Evolutionary conservation across 2,113 vertebrate genomes (phyloP).

Genomic region (Alaudala cheleensis): DNA sequence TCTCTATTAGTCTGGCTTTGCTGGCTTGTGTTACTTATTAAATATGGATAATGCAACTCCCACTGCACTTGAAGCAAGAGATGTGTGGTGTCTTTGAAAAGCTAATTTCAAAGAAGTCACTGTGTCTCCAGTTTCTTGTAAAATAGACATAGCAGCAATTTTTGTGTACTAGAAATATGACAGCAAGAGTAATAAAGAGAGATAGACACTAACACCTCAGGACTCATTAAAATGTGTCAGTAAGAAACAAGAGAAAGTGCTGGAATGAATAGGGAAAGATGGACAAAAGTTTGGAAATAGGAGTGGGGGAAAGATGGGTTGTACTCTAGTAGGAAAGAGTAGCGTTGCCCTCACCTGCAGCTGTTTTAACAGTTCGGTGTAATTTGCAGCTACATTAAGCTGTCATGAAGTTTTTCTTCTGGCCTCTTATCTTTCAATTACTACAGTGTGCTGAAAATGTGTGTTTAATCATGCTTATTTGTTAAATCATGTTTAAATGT

Average conservation of each 20-base stretch:
- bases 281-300: background rate
- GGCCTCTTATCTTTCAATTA: background rate
- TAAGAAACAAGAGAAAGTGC: background rate
- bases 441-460: background rate
- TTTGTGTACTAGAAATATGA: background rate
- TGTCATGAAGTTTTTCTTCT: background rate
- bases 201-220: accelerated
- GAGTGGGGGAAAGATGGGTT: background rate
- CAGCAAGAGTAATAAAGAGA: background rate
- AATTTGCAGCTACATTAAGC: background rate
- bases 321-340: background rate
- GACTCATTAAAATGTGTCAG: background rate
- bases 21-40: background rate
- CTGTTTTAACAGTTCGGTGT: background rate
- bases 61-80: background rate
- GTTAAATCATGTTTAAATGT: background rate
- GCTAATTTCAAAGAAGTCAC: background rate
- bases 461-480: background rate
- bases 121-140: background rate
- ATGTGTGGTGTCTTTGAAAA: background rate
- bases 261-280: background rate
- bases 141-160: background rate
- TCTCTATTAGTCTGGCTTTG: background rate
- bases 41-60: background rate
- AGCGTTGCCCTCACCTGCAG: background rate